A percentile compares a stretch with the other conserved stretches of the same genome.
phyloP scores from a whole-genome alignment of 1,140 invertebrate species.

The Drosophila trapezifrons region DNA sequence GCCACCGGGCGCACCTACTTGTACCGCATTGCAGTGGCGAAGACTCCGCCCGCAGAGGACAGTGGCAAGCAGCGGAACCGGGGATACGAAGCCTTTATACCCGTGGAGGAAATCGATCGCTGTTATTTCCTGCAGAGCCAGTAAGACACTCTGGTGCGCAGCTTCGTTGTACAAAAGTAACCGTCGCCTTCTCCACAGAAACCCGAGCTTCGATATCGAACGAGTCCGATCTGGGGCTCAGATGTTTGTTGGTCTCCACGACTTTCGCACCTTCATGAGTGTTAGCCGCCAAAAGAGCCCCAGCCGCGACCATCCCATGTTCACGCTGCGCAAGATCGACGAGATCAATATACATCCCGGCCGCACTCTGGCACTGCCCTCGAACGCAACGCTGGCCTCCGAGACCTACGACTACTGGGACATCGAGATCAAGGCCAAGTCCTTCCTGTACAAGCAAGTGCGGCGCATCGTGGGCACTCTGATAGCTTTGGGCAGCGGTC shows the following conservation, averaged over 20 bases:
- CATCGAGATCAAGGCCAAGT: conserved; percentile 86
- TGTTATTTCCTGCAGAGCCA: conserved; percentile 68
- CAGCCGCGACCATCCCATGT: conserved; percentile 83
- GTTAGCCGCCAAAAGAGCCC: conserved; percentile 82
- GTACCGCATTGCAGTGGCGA: conserved; percentile 86
- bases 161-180: background rate
- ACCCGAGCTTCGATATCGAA: conserved; percentile 86
- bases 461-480: conserved; percentile 89
- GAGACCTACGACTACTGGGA: conserved; percentile 87
- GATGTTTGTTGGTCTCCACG: conserved; percentile 87
- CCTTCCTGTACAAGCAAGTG: conserved; percentile 91
- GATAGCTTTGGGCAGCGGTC: conserved; percentile 86
- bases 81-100: conserved; percentile 59
- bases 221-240: conserved; percentile 85
- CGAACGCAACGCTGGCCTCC: conserved; percentile 72
- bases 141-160: conserved; percentile 33
- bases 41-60: conserved; percentile 34
- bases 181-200: conserved; percentile 81
- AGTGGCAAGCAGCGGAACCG: conserved; percentile 47
- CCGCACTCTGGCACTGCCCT: conserved; percentile 82
- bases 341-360: conserved; percentile 85
- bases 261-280: conserved; percentile 89
- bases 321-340: conserved; percentile 84
- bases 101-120: conserved; percentile 75
- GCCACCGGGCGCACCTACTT: conserved; percentile 88